Evolutionary conservation across 1,140 invertebrate species (phyloP).

Genomic region (Lutraria rhynchaena): DNA sequence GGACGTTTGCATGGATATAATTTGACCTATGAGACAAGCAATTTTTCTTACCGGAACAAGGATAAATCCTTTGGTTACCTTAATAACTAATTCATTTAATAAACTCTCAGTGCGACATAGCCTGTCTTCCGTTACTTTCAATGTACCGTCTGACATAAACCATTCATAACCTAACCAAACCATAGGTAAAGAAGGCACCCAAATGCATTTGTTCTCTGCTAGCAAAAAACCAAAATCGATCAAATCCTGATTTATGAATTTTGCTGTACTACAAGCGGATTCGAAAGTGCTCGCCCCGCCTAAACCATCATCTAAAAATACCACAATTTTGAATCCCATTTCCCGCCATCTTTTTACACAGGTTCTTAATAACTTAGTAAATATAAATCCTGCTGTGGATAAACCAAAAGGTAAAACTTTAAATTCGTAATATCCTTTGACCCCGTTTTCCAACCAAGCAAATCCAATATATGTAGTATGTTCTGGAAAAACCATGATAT

Average conservation of each 20-base stretch:
- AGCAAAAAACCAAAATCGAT: not conserved
- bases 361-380: constrained; percentile 29
- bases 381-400: constrained; percentile 20
- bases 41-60: not conserved
- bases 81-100: not conserved
- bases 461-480: constrained; percentile 19
- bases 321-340: constrained; percentile 3
- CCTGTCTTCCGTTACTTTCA: not conserved
- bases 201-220: constrained; percentile 22
- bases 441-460: not conserved
- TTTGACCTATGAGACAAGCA: not conserved
- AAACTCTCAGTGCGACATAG: not conserved
- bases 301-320: constrained; percentile 21
- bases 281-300: not conserved
- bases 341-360: not conserved
- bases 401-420: constrained; percentile 24
- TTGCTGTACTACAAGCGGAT: not conserved
- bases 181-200: not conserved
- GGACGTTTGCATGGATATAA: constrained; percentile 6
- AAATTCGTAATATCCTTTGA: constrained; percentile 18
- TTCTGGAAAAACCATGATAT: constrained; percentile 24
- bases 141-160: not conserved
- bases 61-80: not conserved
- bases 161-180: constrained; percentile 12
- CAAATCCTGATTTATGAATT: constrained; percentile 6